These are phyloP conservation scores for Yponomeuta sedellus DNA, from an alignment of 2,888 invertebrate genomes.

Conservation along the genomic window DNA sequence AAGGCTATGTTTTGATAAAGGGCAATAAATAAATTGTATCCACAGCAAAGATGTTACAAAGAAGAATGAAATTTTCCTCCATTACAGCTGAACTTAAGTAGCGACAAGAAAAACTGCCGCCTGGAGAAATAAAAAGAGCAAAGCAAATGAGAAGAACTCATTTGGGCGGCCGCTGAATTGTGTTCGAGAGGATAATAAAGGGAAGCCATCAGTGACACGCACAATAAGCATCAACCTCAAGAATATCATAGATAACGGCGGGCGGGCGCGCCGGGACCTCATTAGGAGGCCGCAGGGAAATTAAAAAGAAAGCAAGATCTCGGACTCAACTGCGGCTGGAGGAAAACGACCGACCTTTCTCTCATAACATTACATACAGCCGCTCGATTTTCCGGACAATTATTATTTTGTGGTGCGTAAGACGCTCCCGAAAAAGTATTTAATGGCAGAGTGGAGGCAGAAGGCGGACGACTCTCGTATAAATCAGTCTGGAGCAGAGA, in stretches of 20 bases:
- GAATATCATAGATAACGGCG: slow-evolving; percentile 76
- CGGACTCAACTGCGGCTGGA: slow-evolving; percentile 71
- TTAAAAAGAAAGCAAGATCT: slow-evolving; percentile 77
- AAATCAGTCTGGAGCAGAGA: slow-evolving; percentile 60
- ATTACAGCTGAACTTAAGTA: slow-evolving; percentile 30
- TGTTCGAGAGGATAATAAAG: slow-evolving; percentile 76
- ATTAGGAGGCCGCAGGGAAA: slow-evolving; percentile 77
- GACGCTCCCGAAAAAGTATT: slow-evolving; percentile 63
- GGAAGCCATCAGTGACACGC: slow-evolving; percentile 77
- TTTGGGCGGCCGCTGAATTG: slow-evolving; percentile 73
- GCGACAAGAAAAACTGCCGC: slow-evolving; percentile 71
- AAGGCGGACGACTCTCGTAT: slow-evolving; percentile 43
- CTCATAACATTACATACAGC: slow-evolving; percentile 77
- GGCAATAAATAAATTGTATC: slow-evolving; percentile 8
- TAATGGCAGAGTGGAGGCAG: slow-evolving; percentile 52
- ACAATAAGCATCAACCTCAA: slow-evolving; percentile 78
- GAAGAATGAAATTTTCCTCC: slow-evolving; percentile 4
- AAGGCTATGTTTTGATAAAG: not conserved
- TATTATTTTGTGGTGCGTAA: slow-evolving; percentile 77
- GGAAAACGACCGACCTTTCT: slow-evolving; percentile 68
- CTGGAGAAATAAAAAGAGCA: slow-evolving; percentile 74
- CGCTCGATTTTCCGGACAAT: slow-evolving; percentile 74
- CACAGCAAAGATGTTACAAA: not conserved
- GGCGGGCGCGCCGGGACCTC: slow-evolving; percentile 64
- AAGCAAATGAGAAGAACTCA: slow-evolving; percentile 74